phyloP scores from a whole-genome alignment of 2,797 vertebrate species.

The Oreortyx pictus region DNA sequence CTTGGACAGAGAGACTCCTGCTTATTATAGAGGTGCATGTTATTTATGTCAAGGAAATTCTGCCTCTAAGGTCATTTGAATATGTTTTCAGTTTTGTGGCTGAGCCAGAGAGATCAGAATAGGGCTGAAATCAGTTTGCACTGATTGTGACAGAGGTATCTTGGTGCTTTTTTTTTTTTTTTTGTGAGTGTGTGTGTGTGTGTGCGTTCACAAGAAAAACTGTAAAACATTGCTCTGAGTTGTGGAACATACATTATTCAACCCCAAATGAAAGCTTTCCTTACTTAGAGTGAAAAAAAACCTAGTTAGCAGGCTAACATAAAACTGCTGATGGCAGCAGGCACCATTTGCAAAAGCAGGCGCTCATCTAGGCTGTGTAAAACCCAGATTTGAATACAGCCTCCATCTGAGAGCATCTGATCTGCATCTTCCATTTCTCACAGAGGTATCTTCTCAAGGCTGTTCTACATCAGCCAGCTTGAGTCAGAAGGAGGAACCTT shows the following conservation, averaged over 20 bases:
- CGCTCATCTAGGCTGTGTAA: background rate
- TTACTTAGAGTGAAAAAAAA: background rate
- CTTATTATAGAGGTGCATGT: background rate
- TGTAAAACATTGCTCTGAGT: background rate
- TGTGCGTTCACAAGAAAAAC: background rate
- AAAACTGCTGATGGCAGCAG: background rate
- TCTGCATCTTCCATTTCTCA: conserved; percentile 4
- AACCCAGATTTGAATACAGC: background rate
- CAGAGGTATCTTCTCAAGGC: background rate
- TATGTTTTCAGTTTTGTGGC: background rate
- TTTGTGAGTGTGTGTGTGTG: background rate
- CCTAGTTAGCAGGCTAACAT: background rate
- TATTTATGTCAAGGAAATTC: background rate
- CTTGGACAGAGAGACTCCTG: background rate
- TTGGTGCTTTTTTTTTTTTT: background rate
- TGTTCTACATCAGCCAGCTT: background rate
- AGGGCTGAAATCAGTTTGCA: background rate
- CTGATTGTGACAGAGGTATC: background rate
- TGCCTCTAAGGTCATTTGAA: background rate
- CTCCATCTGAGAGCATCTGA: background rate
- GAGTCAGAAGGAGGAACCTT: background rate
- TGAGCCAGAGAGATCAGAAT: background rate
- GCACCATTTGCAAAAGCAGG: background rate
- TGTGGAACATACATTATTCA: background rate
- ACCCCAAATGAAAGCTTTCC: background rate